These are phyloP conservation scores for Sminthurinus signatus DNA, from an alignment of 1,140 invertebrate genomes.

Conservation along the genomic window DNA sequence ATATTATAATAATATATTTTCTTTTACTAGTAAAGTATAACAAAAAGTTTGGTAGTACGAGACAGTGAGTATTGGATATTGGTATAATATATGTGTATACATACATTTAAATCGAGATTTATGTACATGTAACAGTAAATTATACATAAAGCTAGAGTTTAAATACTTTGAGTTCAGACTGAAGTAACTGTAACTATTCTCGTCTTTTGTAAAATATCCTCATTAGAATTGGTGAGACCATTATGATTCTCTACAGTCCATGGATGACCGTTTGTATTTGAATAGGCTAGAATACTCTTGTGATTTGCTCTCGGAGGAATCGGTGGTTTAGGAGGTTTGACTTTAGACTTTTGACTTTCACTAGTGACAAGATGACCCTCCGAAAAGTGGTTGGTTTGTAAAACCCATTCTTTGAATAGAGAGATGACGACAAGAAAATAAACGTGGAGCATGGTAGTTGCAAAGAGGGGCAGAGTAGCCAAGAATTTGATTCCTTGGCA, in stretches of 20 bases:
- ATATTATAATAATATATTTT: no score
- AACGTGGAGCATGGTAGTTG: not conserved
- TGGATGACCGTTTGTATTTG: not conserved
- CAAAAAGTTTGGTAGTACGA: no score
- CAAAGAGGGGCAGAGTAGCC: not conserved
- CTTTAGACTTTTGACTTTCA: not conserved
- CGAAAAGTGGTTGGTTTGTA: not conserved
- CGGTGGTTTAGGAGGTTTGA: not conserved
- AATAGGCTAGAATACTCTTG: not conserved
- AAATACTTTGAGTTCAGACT: no score
- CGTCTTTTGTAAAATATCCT: not conserved
- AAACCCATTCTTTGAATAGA: constrained; percentile 12
- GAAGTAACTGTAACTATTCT: constrained; percentile 2
- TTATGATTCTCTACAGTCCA: not conserved
- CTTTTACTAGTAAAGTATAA: no score
- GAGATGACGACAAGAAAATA: constrained; percentile 13
- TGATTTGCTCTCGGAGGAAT: not conserved
- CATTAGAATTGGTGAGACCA: no score
- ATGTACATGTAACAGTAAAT: no score
- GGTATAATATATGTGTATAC: no score
- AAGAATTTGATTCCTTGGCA: constrained; percentile 8
- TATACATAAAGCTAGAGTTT: no score
- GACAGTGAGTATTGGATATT: no score
- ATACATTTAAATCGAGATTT: no score
- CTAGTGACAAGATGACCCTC: not conserved